Evolutionary conservation across 2,888 invertebrate genomes (phyloP), one percentile per base, ranked within the genome.

Genomic region (Anorthoa munda): DNA sequence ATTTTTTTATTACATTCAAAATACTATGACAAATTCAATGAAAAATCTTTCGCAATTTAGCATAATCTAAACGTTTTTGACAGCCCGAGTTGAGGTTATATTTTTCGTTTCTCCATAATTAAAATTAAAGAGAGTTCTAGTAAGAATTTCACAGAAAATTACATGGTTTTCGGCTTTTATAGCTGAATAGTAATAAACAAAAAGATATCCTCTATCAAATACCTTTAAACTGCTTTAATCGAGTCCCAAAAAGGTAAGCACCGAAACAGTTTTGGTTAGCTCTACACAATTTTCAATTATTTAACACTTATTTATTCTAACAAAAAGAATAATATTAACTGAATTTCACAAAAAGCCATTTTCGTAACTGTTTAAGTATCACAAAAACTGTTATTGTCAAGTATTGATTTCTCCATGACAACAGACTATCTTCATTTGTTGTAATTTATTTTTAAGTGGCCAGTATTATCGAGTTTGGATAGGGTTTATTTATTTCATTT

Each of bases 391-490:
- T 86, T 88, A 86, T 80, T 88, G 87, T 75, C 79, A 85, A 73
- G 79, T 83, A 88, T 89, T 87, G 87, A 90, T 89, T 90, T 92
- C 87, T 81, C 92, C 92, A 93, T 93, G 90, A 85, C 89, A 91
- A 90, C 91, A 68, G 88, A 86, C 66, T 82, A 67, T 85, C 81
- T 82, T 88, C 87, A 85, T 85, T 91, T 89, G 87, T 90, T 90
- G 58, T 75, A 71, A 74, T 78, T 71, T 74, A 74, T 77, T 80
- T 73, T 58, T 78, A 66, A 66, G 55, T 83, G 61, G 87, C 87
- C 86, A 84, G 86, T 78, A 65, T 23, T 45, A 21, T 46, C 18
- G 39, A 50, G 64, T 39, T 67, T 60, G 51, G 67, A 39, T 17
- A 65, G 13, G 58, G 67, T 75, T 69, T 68, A 61, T 17, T 55